Evolutionary conservation across 53 echinoderm and acorn worm species (phyloP).

Genomic region (Glandiceps talaboti): DNA sequence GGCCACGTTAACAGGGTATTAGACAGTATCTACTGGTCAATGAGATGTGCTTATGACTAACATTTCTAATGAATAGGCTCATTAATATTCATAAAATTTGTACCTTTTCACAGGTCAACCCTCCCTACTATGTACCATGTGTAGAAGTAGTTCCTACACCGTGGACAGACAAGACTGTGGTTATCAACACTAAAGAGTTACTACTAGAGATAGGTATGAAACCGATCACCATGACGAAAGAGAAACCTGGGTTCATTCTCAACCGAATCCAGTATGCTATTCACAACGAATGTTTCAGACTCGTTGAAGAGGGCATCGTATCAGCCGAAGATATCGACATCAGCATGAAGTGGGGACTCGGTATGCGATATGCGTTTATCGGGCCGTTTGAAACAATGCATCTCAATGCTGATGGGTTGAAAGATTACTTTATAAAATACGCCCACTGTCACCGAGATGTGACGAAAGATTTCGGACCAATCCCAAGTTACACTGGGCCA

Average conservation of each 20-base stretch:
- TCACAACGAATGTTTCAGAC: slow-evolving; percentile 58
- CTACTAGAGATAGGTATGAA: slow-evolving; percentile 72
- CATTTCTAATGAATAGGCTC: too few species aligned
- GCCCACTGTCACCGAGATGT: too few species aligned
- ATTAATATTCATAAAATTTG: too few species aligned
- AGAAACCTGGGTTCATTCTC: slow-evolving; percentile 63
- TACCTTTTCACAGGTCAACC: slow-evolving; percentile 53
- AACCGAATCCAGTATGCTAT: slow-evolving; percentile 75
- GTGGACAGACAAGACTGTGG: too few species aligned
- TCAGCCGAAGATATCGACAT: slow-evolving; percentile 83
- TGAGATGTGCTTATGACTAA: too few species aligned
- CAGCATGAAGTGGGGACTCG: slow-evolving; percentile 65
- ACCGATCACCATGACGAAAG: slow-evolving; percentile 69
- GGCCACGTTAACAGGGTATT: too few species aligned
- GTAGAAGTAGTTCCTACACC: too few species aligned
- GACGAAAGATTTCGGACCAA: too few species aligned
- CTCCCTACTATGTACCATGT: slow-evolving; percentile 83
- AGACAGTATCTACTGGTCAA: too few species aligned
- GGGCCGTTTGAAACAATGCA: slow-evolving; percentile 89
- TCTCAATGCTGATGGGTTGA: slow-evolving; percentile 93
- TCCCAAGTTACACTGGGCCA: too few species aligned
- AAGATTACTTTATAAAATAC: too few species aligned
- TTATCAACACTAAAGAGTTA: slow-evolving; percentile 39
- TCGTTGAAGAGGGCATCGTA: slow-evolving; percentile 77
- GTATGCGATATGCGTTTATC: slow-evolving; percentile 79